These are phyloP conservation scores for Manacus vitellinus DNA, from an alignment of 2,113 vertebrate species.

Conservation along the genomic window DNA sequence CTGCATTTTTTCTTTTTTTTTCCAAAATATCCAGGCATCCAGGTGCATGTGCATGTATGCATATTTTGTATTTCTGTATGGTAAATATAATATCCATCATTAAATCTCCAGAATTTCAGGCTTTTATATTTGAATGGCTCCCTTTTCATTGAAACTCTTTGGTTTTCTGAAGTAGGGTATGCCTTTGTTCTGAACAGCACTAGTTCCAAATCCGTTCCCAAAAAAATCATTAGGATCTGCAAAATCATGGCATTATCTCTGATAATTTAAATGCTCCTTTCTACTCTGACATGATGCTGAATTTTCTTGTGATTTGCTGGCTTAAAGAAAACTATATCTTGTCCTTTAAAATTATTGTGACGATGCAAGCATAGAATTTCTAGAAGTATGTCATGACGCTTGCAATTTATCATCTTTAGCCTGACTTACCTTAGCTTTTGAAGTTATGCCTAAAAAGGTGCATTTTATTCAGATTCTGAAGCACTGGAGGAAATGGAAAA, in stretches of 20 bases:
- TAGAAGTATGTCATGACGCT: neutral
- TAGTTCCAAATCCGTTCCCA: neutral
- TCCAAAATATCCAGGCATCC: neutral
- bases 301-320: neutral
- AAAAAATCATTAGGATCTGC: neutral
- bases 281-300: neutral
- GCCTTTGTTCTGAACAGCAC: neutral
- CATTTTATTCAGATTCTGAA: neutral
- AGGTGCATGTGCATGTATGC: rapidly evolving
- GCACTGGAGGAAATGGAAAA: neutral
- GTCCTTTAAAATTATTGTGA: neutral
- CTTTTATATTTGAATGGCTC: neutral
- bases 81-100: neutral
- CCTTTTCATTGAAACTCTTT: neutral
- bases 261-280: neutral
- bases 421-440: neutral
- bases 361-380: neutral
- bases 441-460: neutral
- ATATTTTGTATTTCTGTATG: neutral
- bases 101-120: neutral
- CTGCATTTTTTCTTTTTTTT: neutral
- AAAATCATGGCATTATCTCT: neutral
- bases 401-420: neutral
- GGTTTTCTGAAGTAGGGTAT: neutral
- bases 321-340: neutral